Evolutionary conservation across 64 coral and sea anemone species (phyloP).

Genomic region (Montipora sp.): DNA sequence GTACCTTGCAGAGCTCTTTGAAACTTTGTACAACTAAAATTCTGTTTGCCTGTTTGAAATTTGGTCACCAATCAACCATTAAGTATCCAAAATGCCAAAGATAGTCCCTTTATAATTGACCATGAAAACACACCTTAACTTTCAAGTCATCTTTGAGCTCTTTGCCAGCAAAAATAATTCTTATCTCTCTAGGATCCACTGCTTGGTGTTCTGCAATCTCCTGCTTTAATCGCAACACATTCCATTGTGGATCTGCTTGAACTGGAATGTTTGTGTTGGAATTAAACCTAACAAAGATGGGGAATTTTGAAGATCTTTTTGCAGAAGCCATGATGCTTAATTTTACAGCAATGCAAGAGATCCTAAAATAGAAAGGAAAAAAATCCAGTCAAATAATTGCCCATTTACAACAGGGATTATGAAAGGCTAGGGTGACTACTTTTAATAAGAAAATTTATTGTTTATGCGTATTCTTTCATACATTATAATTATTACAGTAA

Average conservation of each 20-base stretch:
- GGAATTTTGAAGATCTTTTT: conserved; percentile 13
- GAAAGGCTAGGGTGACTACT: too few relatives aligned
- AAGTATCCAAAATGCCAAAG: too few relatives aligned
- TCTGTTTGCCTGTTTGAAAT: too few relatives aligned
- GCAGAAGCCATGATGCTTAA: not conserved
- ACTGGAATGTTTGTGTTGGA: conserved; percentile 85
- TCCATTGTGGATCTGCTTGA: conserved; percentile 68
- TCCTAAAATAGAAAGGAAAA: not conserved
- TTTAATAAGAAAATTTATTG: too few relatives aligned
- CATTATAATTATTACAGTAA: too few relatives aligned
- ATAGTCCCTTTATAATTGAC: not conserved
- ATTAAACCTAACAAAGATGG: conserved; percentile 90
- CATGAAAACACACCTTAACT: conserved; percentile 43
- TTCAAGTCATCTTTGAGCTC: conserved; percentile 74
- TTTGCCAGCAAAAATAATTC: conserved; percentile 90
- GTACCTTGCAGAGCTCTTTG: too few relatives aligned
- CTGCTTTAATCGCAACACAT: conserved; percentile 63
- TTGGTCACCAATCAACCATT: too few relatives aligned
- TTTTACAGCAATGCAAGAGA: not conserved
- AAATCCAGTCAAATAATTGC: too few relatives aligned
- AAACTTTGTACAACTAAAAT: too few relatives aligned
- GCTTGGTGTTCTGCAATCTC: conserved; percentile 63
- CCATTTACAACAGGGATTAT: too few relatives aligned
- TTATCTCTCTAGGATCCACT: conserved; percentile 75
- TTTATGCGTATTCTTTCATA: too few relatives aligned